These are phyloP conservation scores for Brachypterus glaber DNA, from an alignment of 2,888 invertebrate species.

Conservation along the genomic window DNA sequence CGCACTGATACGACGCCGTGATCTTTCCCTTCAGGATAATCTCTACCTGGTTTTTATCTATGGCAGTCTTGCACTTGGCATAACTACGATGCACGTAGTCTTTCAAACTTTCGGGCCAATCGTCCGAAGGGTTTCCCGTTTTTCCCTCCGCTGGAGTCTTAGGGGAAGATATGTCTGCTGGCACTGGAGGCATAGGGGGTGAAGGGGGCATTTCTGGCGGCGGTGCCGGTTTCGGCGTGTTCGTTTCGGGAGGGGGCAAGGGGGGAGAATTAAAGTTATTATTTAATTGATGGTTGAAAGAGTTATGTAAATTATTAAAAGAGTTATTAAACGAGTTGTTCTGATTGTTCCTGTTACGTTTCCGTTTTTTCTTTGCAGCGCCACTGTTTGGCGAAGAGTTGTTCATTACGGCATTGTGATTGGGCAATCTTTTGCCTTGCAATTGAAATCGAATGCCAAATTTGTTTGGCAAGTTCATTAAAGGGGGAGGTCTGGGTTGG, in stretches of 20 bases:
- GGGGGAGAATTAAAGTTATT: slow-evolving; percentile 40
- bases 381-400: slow-evolving; percentile 30
- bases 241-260: slow-evolving; percentile 43
- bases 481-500: slow-evolving; percentile 30
- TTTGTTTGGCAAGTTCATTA: slow-evolving; percentile 36
- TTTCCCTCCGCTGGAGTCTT: slow-evolving; percentile 16
- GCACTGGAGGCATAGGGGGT: slow-evolving; percentile 39
- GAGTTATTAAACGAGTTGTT: slow-evolving; percentile 29
- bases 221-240: slow-evolving; percentile 44
- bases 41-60: slow-evolving; percentile 91
- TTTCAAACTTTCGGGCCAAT: slow-evolving; percentile 71
- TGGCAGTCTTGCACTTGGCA: slow-evolving; percentile 75
- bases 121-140: slow-evolving; percentile 51
- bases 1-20: slow-evolving; percentile 79
- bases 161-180: slow-evolving; percentile 35
- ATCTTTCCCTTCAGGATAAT: slow-evolving; percentile 90
- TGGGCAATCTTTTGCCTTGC: slow-evolving; percentile 36
- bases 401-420: slow-evolving; percentile 24
- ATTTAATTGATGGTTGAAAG: slow-evolving; percentile 27
- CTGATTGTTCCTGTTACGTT: slow-evolving; percentile 50
- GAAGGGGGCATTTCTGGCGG: slow-evolving; percentile 48
- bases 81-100: slow-evolving; percentile 89
- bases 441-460: slow-evolving; percentile 48
- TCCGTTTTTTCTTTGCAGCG: slow-evolving; percentile 54
- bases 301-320: slow-evolving; percentile 32